Percentiles rank a stretch among this genome's conserved stretches.
Evolutionary conservation across 2,888 invertebrate genomes (phyloP).

Genomic region (Hydriomena furcata): DNA sequence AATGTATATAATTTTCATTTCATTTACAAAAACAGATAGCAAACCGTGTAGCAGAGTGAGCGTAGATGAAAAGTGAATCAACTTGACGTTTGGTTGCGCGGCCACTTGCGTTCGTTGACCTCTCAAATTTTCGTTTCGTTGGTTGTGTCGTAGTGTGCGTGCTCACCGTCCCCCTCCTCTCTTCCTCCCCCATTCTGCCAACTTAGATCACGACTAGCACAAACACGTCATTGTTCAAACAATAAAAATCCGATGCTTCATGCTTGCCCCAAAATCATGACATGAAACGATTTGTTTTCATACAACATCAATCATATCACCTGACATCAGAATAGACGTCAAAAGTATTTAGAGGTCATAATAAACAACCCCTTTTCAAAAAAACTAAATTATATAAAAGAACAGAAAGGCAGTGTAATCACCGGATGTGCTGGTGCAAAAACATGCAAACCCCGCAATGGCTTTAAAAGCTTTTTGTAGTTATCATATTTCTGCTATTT

Average conservation of each 20-base stretch:
- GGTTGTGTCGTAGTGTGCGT: slow-evolving; percentile 66
- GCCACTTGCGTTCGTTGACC: slow-evolving; percentile 80
- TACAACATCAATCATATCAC: slow-evolving; percentile 40
- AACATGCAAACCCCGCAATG: slow-evolving; percentile 45
- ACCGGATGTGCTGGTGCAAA: slow-evolving; percentile 47
- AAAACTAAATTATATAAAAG: slow-evolving; percentile 16
- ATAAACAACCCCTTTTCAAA: slow-evolving; percentile 31
- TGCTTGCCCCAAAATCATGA: slow-evolving; percentile 24
- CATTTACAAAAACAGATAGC: slow-evolving; percentile 54
- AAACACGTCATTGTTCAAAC: slow-evolving; percentile 52
- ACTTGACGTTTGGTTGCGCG: slow-evolving; percentile 76
- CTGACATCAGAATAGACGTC: slow-evolving; percentile 34
- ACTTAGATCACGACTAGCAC: slow-evolving; percentile 67
- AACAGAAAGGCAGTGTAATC: slow-evolving; percentile 25
- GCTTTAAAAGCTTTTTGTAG: slow-evolving; percentile 38
- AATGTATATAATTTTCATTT: slow-evolving; percentile 51
- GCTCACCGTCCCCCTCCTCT: slow-evolving; percentile 43
- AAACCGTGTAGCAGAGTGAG: slow-evolving; percentile 65
- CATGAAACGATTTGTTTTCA: slow-evolving; percentile 39
- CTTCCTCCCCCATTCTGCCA: slow-evolving; percentile 63
- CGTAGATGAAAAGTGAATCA: slow-evolving; percentile 83
- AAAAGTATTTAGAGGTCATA: slow-evolving; percentile 43
- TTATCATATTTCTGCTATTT: slow-evolving; percentile 39
- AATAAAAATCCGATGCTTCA: slow-evolving; percentile 45
- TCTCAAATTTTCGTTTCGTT: slow-evolving; percentile 83